phyloP scores from a whole-genome alignment of 2,113 vertebrate species.

The Macrotis lagotis region DNA sequence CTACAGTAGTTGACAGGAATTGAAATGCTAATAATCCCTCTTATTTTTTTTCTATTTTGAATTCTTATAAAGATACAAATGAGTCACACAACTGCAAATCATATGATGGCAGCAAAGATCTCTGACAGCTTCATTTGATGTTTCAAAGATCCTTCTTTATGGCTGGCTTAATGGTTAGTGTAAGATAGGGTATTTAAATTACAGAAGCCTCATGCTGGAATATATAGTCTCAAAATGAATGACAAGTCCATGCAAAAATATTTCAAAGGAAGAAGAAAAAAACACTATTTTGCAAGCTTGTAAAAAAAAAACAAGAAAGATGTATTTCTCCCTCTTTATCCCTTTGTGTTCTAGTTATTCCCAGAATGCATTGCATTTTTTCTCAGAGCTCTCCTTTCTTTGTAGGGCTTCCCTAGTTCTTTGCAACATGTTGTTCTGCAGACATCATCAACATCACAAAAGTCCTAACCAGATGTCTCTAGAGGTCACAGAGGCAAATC shows the following conservation, averaged over 20 bases:
- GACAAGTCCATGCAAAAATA: constrained; percentile 18
- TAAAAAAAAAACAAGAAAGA: constrained; percentile 32
- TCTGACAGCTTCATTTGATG: constrained; percentile 75
- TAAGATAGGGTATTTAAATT: constrained; percentile 66
- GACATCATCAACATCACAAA: neutral
- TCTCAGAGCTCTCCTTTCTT: neutral
- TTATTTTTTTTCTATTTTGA: constrained; percentile 66
- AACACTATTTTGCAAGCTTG: constrained; percentile 36
- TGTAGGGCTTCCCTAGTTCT: neutral
- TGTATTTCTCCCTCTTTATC: neutral
- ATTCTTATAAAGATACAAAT: constrained; percentile 71
- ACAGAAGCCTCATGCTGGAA: constrained; percentile 42
- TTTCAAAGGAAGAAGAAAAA: constrained; percentile 40
- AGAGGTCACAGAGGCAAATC: neutral
- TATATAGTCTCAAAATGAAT: constrained; percentile 37
- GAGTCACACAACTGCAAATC: constrained; percentile 76
- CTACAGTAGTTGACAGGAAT: constrained; percentile 74
- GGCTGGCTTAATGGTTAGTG: constrained; percentile 73
- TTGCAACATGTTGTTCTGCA: constrained; percentile 4
- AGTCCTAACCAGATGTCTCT: neutral
- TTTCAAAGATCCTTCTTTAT: constrained; percentile 70
- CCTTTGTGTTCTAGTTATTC: constrained; percentile 38
- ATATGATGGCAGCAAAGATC: constrained; percentile 65
- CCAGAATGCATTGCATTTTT: neutral
- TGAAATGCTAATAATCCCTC: constrained; percentile 74